Conservation (phyloP, 2,113 vertebrate genomes). For the Mustela lutreola region DNA sequence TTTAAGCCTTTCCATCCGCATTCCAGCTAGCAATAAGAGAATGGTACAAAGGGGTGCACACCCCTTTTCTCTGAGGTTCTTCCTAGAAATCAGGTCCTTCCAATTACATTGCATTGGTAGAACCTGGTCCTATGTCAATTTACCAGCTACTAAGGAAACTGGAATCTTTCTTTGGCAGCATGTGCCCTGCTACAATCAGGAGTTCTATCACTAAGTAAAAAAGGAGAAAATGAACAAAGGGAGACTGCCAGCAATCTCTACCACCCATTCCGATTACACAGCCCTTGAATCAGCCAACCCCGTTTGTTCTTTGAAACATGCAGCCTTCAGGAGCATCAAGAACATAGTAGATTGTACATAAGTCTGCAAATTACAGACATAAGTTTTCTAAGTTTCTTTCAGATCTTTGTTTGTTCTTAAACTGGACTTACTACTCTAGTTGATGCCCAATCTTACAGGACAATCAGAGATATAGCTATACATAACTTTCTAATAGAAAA, state of each 20-base stretch:
- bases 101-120: not conserved
- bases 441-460: not conserved
- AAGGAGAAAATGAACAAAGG: not conserved
- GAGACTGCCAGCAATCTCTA: not conserved
- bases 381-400: not conserved
- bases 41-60: not conserved
- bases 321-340: not conserved
- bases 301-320: not conserved
- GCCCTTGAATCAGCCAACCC: not conserved
- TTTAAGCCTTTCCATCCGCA: not conserved
- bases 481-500: conserved; percentile 32
- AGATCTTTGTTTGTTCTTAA: conserved; percentile 36
- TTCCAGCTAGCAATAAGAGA: not conserved
- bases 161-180: not conserved
- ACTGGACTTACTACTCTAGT: not conserved
- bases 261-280: not conserved
- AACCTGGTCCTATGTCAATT: not conserved
- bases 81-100: conserved; percentile 4
- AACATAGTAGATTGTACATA: not conserved
- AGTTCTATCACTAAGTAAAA: not conserved
- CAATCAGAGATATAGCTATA: conserved; percentile 3
- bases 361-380: not conserved
- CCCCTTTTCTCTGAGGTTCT: not conserved
- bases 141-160: not conserved
- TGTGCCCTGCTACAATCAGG: not conserved